Percentiles rank a stretch among this genome's conserved stretches.
These are phyloP conservation scores for Aurelia aurita complex sp. Pacific DNA, from an alignment of 30 jellyfish, hydroid and myxozoan species.

Conservation along the genomic window DNA sequence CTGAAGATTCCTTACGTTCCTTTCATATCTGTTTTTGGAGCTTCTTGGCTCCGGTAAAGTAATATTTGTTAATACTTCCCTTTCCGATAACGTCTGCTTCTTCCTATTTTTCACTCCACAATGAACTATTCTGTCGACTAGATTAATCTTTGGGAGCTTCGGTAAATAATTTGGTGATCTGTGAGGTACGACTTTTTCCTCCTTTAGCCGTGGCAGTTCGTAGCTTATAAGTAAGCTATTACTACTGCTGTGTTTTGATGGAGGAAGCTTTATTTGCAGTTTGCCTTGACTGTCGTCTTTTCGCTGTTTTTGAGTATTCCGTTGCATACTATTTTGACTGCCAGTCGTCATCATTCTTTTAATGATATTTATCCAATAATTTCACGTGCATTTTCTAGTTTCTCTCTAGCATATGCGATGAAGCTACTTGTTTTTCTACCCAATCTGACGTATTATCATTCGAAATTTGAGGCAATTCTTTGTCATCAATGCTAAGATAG, in stretches of 20 bases:
- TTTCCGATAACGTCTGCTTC: neutral
- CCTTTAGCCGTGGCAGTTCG: conserved; percentile 14
- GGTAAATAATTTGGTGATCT: conserved; percentile 43
- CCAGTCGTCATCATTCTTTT: no score
- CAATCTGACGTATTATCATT: no score
- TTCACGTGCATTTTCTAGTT: no score
- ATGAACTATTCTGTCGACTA: neutral
- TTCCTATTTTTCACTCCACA: neutral
- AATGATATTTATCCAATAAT: no score
- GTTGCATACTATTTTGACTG: no score
- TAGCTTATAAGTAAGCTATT: conserved; percentile 3
- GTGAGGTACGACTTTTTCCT: neutral
- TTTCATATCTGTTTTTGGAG: neutral
- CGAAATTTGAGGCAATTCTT: no score
- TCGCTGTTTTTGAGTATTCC: no score
- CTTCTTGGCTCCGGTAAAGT: neutral
- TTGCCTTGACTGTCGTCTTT: neutral
- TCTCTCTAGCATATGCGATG: no score
- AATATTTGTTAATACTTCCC: neutral
- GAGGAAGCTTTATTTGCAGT: conserved; percentile 22
- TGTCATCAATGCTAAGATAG: no score
- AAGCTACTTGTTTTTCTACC: no score
- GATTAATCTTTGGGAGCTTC: neutral
- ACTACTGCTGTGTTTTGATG: neutral
- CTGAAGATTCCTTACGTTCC: neutral